Evolutionary conservation across 2,113 vertebrate species (phyloP), one percentile per base, ranked within the genome.

Genomic region (Donacobius atricapilla): DNA sequence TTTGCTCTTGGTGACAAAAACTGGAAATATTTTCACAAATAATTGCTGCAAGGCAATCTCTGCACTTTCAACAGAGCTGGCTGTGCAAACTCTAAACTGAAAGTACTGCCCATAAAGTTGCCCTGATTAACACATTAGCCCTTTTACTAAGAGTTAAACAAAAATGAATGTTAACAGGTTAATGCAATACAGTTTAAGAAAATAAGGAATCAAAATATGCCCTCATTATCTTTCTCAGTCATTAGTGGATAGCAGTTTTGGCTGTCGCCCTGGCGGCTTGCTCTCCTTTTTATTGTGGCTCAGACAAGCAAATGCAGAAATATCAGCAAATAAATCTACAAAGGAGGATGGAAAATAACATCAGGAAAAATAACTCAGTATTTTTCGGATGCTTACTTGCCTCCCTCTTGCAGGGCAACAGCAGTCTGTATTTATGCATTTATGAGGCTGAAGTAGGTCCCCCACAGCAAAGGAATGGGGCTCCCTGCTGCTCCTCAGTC

Each of bases 1-100:
- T 87, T 95, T 95, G 79, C 28, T 72, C 27, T 73, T 71, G 44
- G 61, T 70, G 47, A 25, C 33, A 83, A 78, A 92, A 94, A 75
- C 10, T 42, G 42, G 66, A 89, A 87, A 89, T 75, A 83, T 82
- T 94, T 92, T 96, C 73, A 95, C 14, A 40, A 94, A 58, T 9
- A 75, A 37, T 25, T 83, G 6, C 28, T 92, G 66, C 73, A 83
- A 83, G 35, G 61, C 81, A 51, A 84, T 93, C 42, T 54, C 84
- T 94, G 45, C 48, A 66, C 37, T 82, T 75, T 23, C 70, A 94
- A 40, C 51, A 66, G 17, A 94, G 33, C 44, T 89, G 72, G 11
- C 37, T 80, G 19, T 81, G 68, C 61, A 87, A 77, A 70, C 51
- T 85, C 53, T 81, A 13, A 39, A 42, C 37, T 68, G 39, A 65